phyloP scores from a whole-genome alignment of 2,113 vertebrate species.

The Dicerorhinus sumatrensis region DNA sequence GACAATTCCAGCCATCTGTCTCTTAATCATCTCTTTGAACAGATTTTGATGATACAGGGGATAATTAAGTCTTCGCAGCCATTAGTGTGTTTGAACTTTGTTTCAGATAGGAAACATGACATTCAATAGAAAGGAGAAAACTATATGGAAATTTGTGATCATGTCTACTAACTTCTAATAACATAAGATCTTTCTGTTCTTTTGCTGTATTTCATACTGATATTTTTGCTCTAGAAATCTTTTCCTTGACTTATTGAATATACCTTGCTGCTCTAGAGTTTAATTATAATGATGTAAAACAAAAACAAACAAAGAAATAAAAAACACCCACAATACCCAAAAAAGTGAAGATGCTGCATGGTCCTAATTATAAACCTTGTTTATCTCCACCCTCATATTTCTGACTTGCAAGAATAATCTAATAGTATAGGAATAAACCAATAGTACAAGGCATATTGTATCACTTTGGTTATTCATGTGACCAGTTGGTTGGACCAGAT shows the following conservation, averaged over 20 bases:
- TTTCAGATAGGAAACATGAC: not conserved
- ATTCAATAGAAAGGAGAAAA: constrained; percentile 20
- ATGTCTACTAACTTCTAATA: not conserved
- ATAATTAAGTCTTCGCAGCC: not conserved
- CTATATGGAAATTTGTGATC: not conserved
- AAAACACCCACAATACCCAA: not conserved
- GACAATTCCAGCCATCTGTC: not conserved
- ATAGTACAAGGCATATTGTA: not conserved
- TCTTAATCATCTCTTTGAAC: constrained; percentile 15
- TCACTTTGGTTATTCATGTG: not conserved
- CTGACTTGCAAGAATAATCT: not conserved
- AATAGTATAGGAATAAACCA: not conserved
- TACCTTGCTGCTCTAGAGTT: not conserved
- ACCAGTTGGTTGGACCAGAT: not conserved
- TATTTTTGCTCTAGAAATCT: not conserved
- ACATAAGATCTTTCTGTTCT: not conserved
- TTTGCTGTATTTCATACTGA: not conserved
- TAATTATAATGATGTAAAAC: not conserved
- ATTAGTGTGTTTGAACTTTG: constrained; percentile 34
- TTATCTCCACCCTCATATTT: not conserved
- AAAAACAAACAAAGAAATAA: not conserved
- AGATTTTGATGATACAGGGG: constrained; percentile 38
- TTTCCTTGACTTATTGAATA: not conserved
- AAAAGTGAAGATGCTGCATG: not conserved
- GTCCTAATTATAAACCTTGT: not conserved